These are phyloP conservation scores for Caenorhabditis remanei DNA, from an alignment of 1,140 invertebrate species.

Conservation along the genomic window DNA sequence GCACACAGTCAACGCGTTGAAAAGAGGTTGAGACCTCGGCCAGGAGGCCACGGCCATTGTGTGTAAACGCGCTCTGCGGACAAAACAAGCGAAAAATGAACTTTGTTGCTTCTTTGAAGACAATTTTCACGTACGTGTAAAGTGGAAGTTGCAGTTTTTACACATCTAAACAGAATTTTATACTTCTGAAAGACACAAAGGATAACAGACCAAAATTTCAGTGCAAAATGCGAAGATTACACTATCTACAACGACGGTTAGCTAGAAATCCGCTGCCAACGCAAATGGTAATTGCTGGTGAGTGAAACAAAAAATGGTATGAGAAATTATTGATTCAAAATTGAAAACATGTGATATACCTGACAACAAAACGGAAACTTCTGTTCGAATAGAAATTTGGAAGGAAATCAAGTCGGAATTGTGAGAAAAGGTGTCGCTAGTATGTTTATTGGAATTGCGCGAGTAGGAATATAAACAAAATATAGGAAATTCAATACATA, in stretches of 20 bases:
- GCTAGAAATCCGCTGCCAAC: slow-evolving; percentile 18
- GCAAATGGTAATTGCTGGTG: slow-evolving; percentile 36
- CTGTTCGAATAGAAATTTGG: too few species aligned
- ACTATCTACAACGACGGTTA: background rate
- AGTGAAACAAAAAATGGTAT: background rate
- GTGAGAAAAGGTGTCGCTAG: too few species aligned
- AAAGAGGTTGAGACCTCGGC: background rate
- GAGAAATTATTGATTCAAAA: too few species aligned
- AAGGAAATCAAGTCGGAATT: too few species aligned
- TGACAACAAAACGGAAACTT: too few species aligned
- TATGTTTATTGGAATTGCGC: too few species aligned
- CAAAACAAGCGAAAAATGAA: background rate
- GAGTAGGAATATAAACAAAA: too few species aligned
- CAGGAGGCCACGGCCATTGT: background rate
- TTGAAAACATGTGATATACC: background rate
- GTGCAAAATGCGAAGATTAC: background rate
- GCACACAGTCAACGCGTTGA: too few species aligned
- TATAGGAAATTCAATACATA: too few species aligned
- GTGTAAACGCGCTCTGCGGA: background rate
- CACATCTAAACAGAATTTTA: background rate
- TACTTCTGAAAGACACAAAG: background rate
- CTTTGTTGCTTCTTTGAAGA: background rate
- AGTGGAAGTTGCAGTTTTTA: background rate
- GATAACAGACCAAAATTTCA: background rate
- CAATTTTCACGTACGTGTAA: background rate